A percentile compares a stretch with the other conserved stretches of the same genome.
Conservation (phyloP, 2,797 vertebrate species). For the Semaprochilodus insignis region DNA sequence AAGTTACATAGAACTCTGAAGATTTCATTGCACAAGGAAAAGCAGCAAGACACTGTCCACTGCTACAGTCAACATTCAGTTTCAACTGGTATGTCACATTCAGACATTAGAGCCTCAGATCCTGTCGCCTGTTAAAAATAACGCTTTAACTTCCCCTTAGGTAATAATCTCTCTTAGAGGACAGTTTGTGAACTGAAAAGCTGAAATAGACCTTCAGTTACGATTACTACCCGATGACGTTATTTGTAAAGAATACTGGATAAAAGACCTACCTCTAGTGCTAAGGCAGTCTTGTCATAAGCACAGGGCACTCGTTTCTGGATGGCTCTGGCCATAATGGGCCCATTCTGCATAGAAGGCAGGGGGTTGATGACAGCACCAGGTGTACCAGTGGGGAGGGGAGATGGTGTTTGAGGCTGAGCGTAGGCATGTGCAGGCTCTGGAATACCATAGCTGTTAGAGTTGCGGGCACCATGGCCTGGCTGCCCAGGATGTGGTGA, state of each 20-base stretch:
- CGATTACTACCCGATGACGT: not conserved
- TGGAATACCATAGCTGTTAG: slow-evolving; percentile 96
- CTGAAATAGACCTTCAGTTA: too few relatives aligned
- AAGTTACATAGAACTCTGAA: not conserved
- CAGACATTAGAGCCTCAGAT: not conserved
- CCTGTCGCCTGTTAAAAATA: not conserved
- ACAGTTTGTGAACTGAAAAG: not conserved
- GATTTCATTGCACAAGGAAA: not conserved
- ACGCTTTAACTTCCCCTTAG: not conserved
- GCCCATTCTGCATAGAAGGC: slow-evolving; percentile 94
- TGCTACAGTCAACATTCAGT: too few relatives aligned
- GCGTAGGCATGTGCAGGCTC: slow-evolving; percentile 97
- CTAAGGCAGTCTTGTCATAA: slow-evolving; percentile 97
- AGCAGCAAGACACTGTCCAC: not conserved
- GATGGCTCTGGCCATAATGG: slow-evolving; percentile 95
- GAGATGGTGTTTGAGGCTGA: slow-evolving; percentile 93
- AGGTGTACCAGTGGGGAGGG: slow-evolving; percentile 85
- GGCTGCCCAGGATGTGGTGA: slow-evolving; percentile 74
- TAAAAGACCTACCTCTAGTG: slow-evolving; percentile 87
- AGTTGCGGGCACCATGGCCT: slow-evolving; percentile 89
- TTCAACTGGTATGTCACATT: not conserved
- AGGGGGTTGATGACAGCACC: slow-evolving; percentile 88
- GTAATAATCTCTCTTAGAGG: not conserved
- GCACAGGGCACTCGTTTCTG: slow-evolving; percentile 98
- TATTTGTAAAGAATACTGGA: not conserved